Conservation (phyloP, 2,888 invertebrate genomes). For the Candidula unifasciata region DNA sequence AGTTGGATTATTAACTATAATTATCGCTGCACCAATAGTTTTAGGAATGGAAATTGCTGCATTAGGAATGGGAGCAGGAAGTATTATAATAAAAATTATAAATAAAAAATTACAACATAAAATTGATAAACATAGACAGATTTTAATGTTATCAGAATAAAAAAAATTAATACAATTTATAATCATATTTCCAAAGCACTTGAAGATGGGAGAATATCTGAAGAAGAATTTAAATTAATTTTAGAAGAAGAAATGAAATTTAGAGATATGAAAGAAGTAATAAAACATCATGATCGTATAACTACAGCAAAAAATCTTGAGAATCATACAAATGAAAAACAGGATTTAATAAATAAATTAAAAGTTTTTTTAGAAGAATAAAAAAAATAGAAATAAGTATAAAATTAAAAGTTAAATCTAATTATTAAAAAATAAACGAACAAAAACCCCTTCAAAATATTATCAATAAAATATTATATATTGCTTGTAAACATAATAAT, state of each 20-base stretch:
- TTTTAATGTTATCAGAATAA: constrained; percentile 21
- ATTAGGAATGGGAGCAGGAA: neutral
- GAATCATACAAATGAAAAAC: neutral
- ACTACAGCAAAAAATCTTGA: neutral
- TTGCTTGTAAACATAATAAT: too few species aligned
- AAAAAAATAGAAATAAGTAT: neutral
- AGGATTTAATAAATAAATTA: neutral
- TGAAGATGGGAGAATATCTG: constrained; percentile 15
- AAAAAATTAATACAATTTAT: constrained; percentile 19
- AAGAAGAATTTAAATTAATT: constrained; percentile 27
- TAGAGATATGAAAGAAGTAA: constrained; percentile 8
- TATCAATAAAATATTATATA: too few species aligned
- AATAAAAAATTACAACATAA: constrained; percentile 20
- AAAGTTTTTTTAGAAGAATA: neutral
- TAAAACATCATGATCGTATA: neutral
- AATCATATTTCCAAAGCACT: constrained; percentile 24
- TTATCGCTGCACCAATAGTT: neutral
- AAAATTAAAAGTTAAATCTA: neutral
- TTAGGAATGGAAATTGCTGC: constrained; percentile 7
- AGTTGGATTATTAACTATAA: neutral
- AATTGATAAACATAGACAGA: constrained; percentile 20
- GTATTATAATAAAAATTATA: constrained; percentile 7
- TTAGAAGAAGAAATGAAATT: constrained; percentile 30
- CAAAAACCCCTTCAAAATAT: neutral
- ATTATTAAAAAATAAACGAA: neutral